phyloP scores from a whole-genome alignment of 37 sponge, comb jelly and placozoan species.

The Theonella swinhoei region DNA sequence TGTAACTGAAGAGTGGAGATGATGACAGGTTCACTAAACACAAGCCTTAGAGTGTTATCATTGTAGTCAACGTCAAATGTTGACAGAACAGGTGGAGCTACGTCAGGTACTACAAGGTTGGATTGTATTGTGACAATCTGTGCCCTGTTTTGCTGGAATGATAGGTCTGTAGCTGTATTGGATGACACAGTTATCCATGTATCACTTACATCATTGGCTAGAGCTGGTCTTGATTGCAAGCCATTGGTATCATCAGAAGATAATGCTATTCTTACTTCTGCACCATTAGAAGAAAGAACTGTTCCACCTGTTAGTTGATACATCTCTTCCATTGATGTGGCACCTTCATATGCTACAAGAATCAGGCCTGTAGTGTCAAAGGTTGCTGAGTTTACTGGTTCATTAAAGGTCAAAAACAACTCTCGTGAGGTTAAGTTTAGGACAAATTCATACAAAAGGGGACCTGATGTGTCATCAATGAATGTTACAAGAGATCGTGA shows the following conservation, averaged over 20 bases:
- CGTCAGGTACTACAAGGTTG: conserved; percentile 32
- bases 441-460: conserved; percentile 40
- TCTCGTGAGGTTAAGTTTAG: conserved; percentile 69
- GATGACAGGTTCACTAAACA: conserved; percentile 81
- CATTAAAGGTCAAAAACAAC: conserved; percentile 78
- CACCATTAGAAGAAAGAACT: conserved; percentile 11
- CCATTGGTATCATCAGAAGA: conserved; percentile 60
- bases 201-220: conserved; percentile 50
- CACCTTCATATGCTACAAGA: conserved; percentile 35
- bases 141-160: conserved; percentile 56
- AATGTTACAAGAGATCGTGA: conserved; percentile 37
- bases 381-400: conserved; percentile 64
- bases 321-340: conserved; percentile 1
- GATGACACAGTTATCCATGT: conserved; percentile 61
- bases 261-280: conserved; percentile 24
- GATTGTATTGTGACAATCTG: conserved; percentile 41
- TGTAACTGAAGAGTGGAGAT: conserved; percentile 36
- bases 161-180: conserved; percentile 50
- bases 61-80: conserved; percentile 68
- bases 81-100: conserved; percentile 58
- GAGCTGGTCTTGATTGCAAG: conserved; percentile 63
- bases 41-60: conserved; percentile 53
- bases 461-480: conserved; percentile 71
- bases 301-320: conserved; percentile 43
- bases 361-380: conserved; percentile 75